Evolutionary conservation across 2,797 vertebrate genomes (phyloP), one percentile per base, ranked within the genome.

Genomic region (Hydrocynus forskahlii): DNA sequence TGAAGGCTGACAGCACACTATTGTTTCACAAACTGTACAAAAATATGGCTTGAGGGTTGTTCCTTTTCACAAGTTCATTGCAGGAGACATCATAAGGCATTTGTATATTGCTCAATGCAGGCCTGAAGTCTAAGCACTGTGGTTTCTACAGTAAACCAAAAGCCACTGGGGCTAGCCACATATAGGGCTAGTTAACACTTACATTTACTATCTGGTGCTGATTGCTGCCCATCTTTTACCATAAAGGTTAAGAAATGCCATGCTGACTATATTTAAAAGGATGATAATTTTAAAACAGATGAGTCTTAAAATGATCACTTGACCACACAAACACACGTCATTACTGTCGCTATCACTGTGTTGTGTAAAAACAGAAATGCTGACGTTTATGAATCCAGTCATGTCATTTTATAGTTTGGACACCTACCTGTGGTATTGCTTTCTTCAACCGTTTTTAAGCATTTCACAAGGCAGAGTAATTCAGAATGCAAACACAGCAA

Each of bases 21-120:
- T 88, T 91, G 89, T 90, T 73, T 48, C 45, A 80, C 83, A 87
- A 86, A 83, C 85, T 84, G 87, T 83, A 86, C 85, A 83, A 79
- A 68, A 78, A 82, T 74, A 79, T 72, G 81, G 78, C 77, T 76
- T 21, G 75, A 75, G 80, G 76, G 80, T 25, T 83, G 60, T 76
- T 74, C 73, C 35, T 76, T 76, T 88, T 90, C 86, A 87, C 82
- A 86, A 82, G 52, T 89, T 73, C 48, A 82, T 70, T 62, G 12
- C 48, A 70, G 5, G 68, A 71, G 84, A 91, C 89, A 88, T 89
- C 90, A 86, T 87, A 91, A 80, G 40, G 78, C 72, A 84, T 62
- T 80, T 66, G 73, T 82, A 82, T 75, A 72, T 88, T 89, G 85
- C 88, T 89, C 67, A 84, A 86, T 84, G 55, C 72, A 73, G 75